Evolutionary conservation across 2,113 vertebrate species (phyloP).

Genomic region (Isurus oxyrinchus): DNA sequence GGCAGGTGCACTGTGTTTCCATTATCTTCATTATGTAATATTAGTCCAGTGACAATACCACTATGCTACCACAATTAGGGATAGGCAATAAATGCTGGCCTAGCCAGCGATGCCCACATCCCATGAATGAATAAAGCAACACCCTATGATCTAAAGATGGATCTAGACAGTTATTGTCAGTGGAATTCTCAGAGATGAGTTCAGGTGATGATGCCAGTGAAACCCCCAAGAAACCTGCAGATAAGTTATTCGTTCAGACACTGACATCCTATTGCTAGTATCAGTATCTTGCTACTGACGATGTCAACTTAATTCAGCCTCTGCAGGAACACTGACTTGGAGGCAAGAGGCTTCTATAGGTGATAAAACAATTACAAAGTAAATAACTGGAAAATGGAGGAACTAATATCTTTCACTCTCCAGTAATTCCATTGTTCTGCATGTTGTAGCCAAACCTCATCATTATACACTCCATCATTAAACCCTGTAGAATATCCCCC

Average conservation of each 20-base stretch:
- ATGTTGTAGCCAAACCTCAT: not conserved
- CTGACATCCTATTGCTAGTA: not conserved
- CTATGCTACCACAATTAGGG: not conserved
- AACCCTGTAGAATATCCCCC: not conserved
- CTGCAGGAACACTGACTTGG: not conserved
- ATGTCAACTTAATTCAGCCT: not conserved
- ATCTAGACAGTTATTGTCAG: not conserved
- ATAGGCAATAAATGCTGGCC: too few relatives aligned
- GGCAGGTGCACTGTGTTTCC: not conserved
- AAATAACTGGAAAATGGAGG: not conserved
- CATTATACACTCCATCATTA: not conserved
- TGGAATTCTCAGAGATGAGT: not conserved
- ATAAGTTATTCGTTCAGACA: not conserved
- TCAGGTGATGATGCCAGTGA: not conserved
- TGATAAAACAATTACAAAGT: not conserved
- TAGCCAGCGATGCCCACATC: too few relatives aligned
- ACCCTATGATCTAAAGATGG: not conserved
- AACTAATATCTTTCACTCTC: not conserved
- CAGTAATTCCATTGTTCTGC: not conserved
- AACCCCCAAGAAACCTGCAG: not conserved
- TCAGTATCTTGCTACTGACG: not conserved
- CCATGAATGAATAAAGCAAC: too few relatives aligned
- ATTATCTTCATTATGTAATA: not conserved
- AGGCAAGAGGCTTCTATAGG: not conserved
- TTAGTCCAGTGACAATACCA: too few relatives aligned